Conservation (phyloP, 1,140 invertebrate genomes). For the Helicoverpa armigera region DNA sequence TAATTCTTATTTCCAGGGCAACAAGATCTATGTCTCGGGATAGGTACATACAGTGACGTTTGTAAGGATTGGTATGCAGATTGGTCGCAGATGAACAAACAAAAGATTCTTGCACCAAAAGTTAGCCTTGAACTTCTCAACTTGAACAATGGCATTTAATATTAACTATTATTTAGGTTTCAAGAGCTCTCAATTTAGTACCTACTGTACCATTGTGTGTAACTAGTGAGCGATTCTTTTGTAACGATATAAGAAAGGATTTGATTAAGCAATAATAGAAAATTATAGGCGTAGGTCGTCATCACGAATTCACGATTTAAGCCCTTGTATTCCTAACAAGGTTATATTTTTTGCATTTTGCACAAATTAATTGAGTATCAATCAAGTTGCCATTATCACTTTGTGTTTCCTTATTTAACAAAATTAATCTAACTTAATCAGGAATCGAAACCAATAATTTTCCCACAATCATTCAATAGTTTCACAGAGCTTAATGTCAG, state of each 20-base stretch:
- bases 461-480: too few species aligned
- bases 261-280: neutral
- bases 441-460: too few species aligned
- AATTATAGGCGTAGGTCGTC: neutral
- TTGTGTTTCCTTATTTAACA: too few species aligned
- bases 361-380: too few species aligned
- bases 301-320: too few species aligned
- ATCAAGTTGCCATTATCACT: too few species aligned
- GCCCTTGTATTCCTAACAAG: too few species aligned
- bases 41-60: neutral
- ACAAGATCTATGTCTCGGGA: neutral
- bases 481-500: too few species aligned
- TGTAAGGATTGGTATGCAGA: slow-evolving; percentile 18
- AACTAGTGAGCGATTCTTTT: slow-evolving; percentile 14
- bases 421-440: too few species aligned
- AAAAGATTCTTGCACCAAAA: slow-evolving; percentile 26
- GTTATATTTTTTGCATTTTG: too few species aligned
- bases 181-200: slow-evolving; percentile 25
- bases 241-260: neutral
- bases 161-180: slow-evolving; percentile 36
- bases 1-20: neutral
- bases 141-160: slow-evolving; percentile 35
- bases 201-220: slow-evolving; percentile 14
- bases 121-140: slow-evolving; percentile 37
- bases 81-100: slow-evolving; percentile 36